Evolutionary conservation across 2,113 vertebrate species (phyloP), one percentile per base, ranked within the genome.

Genomic region (Protobothrops flavoviridis): DNA sequence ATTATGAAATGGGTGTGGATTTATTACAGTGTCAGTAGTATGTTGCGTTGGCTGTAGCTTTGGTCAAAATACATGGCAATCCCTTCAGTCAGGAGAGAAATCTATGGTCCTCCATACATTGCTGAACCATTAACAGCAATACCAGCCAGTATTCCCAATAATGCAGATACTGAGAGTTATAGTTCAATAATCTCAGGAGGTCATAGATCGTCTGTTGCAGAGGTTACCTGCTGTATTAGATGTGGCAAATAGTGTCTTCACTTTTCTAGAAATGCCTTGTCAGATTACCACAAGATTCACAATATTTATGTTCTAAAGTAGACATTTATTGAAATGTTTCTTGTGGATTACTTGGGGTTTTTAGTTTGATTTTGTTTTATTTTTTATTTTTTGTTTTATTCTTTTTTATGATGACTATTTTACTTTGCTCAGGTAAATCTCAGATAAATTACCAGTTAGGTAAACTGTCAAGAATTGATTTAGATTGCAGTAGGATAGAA

Each of bases 11-110:
- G 33, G 33, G 17, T 43, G 43, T 81, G 74, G 39, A 21, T 93
- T 86, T 90, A 93, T 61, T 81, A 90, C 45, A 87, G 59, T 85
- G 92, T 92, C 21, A 85, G 9, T 45, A 85, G 2, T 85, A 91
- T 81, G 50, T 85, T 26, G 21, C n/a, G 0, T 90, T 26, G 61
- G 45, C 23, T 64, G 7, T n/a, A 50, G 52, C 15, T 91, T 85
- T 85, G 69, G 23, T 39, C 29, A 8, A 55, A 91, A 29, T 23
- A 39, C 20, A 12, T 24, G 57, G 48, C 50, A 91, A 53, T n/a
- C 9, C 6, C 15, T 33, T 85, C 39, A 81, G 69, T 39, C 33
- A 81, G 74, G 74, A 81, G 74, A 39, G 74, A 81, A 81, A 20
- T 43, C 33, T 39, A 33, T 81, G 33, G 1, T 81, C 74, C 17